Evolutionary conservation across 1,140 invertebrate species (phyloP).

Genomic region (Drosophila kurseongensis): DNA sequence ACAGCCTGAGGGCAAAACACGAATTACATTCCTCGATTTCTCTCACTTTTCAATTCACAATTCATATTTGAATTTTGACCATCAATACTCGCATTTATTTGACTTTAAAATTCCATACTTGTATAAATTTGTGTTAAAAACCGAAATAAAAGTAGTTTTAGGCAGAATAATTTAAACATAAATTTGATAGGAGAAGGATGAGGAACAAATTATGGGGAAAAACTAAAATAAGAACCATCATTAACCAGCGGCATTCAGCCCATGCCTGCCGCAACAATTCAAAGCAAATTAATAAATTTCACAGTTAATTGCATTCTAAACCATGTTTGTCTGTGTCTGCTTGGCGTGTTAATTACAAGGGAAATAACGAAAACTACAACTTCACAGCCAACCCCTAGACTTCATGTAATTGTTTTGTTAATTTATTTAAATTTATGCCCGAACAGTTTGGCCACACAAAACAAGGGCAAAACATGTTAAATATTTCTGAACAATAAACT

Average conservation of each 20-base stretch:
- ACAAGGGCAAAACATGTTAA: conserved; percentile 57
- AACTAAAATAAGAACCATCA: conserved; percentile 20
- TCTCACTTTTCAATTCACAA: neutral
- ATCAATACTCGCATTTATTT: conserved; percentile 18
- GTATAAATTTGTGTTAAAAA: neutral
- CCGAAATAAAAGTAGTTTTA: neutral
- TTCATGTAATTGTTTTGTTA: conserved; percentile 71
- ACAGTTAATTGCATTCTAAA: conserved; percentile 68
- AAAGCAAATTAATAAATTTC: conserved; percentile 66
- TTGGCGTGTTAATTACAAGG: conserved; percentile 69
- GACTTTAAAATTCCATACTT: neutral
- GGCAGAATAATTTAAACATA: neutral
- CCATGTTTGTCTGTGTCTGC: conserved; percentile 41
- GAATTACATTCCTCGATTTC: neutral
- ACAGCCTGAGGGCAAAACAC: conserved; percentile 13
- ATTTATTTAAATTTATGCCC: conserved; percentile 77
- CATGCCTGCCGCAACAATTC: conserved; percentile 15
- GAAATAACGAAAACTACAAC: conserved; percentile 65
- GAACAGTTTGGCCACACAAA: conserved; percentile 33
- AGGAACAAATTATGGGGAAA: neutral
- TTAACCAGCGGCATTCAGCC: conserved; percentile 5
- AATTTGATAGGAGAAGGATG: too few species aligned
- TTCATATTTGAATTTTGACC: neutral
- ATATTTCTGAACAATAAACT: conserved; percentile 70
- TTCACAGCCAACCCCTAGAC: conserved; percentile 9